These are phyloP conservation scores for Myocastor coypus DNA, from an alignment of 2,113 vertebrate species.

Conservation along the genomic window DNA sequence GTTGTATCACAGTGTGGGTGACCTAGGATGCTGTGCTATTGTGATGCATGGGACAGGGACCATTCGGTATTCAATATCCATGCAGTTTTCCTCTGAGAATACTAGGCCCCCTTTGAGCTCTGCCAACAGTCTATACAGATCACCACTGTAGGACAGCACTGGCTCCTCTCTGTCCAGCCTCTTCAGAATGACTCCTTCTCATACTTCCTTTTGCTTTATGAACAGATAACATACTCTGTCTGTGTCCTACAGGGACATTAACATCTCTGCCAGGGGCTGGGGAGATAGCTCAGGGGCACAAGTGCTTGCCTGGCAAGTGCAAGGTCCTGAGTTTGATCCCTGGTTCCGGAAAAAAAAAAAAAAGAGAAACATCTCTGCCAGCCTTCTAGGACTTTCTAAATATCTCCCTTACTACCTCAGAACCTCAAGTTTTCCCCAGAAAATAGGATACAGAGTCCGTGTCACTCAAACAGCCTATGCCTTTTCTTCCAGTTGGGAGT, in stretches of 20 bases:
- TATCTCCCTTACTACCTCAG: neutral
- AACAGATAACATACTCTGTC: neutral
- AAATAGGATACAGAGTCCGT: neutral
- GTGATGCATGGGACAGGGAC: neutral
- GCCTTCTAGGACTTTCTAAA: neutral
- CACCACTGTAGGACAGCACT: neutral
- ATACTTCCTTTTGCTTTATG: constrained; percentile 10
- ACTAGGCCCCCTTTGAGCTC: neutral
- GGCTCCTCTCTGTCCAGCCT: neutral
- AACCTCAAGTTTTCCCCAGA: neutral
- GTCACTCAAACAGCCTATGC: neutral
- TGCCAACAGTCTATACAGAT: neutral
- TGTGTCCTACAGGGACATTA: neutral
- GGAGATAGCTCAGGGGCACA: too few species aligned
- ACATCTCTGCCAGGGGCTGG: constrained; percentile 27
- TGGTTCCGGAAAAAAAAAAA: too few species aligned
- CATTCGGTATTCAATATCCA: neutral
- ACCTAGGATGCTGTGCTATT: neutral
- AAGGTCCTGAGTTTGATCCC: too few species aligned
- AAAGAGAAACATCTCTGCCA: constrained; percentile 31
- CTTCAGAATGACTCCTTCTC: neutral
- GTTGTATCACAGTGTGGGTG: neutral
- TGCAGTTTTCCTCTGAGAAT: neutral
- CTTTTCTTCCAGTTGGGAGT: neutral
- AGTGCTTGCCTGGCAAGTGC: too few species aligned